Base-by-base conservation (phyloP, 2,888 invertebrate species). In the Leptopilina myrica region DNA sequence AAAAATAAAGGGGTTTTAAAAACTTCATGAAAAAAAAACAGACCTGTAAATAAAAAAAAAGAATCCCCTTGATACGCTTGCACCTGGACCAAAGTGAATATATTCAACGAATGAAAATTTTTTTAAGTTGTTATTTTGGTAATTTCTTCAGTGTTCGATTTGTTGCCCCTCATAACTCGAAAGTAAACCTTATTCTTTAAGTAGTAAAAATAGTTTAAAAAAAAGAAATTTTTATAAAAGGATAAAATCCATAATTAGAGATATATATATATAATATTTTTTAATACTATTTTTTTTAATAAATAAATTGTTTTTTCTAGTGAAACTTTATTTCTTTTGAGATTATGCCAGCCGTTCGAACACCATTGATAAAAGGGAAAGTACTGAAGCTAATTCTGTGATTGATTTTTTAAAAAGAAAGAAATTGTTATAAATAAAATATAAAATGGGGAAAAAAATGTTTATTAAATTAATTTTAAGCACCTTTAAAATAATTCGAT, bases 1-100 rank as follows among this genome's bases (percentile, higher is more conserved):
- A 73, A 64, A 77, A 79, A n/a, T n/a, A 20, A 78, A 59, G 76
- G 76, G 53, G 77, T 78, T 78, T 79, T 76, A 49, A 56, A 59
- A 67, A 64, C 75, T 33, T 69, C 80, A 77, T 77, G 69, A 59
- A 67, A 76, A 67, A 76, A 69, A 73, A 14, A 73, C 53, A 33
- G 56, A 73, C 53, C 6, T 73, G 73, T 73, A 73, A 53, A 73
- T 73, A 73, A 64, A 26, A 33, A 33, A 64, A 15, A 43, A 53
- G 78, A 40, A 46, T 76, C 77, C 67, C 78, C 69, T 79, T 26
- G 56, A 73, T 73, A 33, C 56, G 73, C 73, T 73, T 73, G 73
- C 73, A 73, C 73, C 33, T 56, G 73, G 40, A 33, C 33, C 56
- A 59, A 33, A 40, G 73, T 73, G 53, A 73, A 53, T 40, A 73